These are phyloP conservation scores for Psettodes erumei DNA, from an alignment of 2,113 vertebrate species.

Conservation along the genomic window DNA sequence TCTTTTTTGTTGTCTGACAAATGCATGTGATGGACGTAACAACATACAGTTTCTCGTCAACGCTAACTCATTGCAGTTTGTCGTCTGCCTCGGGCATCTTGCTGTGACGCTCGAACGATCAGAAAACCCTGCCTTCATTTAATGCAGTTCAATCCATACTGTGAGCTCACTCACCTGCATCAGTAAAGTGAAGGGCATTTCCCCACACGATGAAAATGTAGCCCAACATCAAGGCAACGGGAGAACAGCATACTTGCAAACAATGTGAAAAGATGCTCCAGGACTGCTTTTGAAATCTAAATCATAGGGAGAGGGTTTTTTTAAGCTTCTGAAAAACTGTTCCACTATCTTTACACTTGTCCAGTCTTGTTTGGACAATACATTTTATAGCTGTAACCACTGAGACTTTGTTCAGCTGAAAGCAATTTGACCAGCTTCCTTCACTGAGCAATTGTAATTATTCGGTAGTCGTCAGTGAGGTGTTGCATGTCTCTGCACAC, in stretches of 20 bases:
- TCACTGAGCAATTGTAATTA: neutral
- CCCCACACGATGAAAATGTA: constrained; percentile 2
- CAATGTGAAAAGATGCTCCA: neutral
- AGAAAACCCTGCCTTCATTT: constrained; percentile 5
- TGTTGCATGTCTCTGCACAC: constrained; percentile 5
- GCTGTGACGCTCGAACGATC: constrained; percentile 8
- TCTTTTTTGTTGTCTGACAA: constrained; percentile 16
- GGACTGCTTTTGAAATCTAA: neutral
- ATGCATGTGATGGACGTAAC: neutral
- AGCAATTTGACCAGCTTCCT: neutral
- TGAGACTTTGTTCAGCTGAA: neutral
- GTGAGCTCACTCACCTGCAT: too few species aligned
- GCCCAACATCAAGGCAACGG: neutral
- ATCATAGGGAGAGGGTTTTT: neutral
- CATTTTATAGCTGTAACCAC: neutral
- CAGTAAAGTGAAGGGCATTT: neutral
- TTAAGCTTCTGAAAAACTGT: neutral
- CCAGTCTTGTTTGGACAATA: neutral
- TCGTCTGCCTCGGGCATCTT: constrained; percentile 24
- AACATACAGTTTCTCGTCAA: neutral
- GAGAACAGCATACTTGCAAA: neutral
- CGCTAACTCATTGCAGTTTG: neutral
- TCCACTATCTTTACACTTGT: neutral
- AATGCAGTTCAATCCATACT: constrained; percentile 10
- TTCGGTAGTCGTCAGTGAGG: too few species aligned